Conservation (phyloP, 35 echinoderm and acorn worm species). For the Nesometra sesokonis region DNA sequence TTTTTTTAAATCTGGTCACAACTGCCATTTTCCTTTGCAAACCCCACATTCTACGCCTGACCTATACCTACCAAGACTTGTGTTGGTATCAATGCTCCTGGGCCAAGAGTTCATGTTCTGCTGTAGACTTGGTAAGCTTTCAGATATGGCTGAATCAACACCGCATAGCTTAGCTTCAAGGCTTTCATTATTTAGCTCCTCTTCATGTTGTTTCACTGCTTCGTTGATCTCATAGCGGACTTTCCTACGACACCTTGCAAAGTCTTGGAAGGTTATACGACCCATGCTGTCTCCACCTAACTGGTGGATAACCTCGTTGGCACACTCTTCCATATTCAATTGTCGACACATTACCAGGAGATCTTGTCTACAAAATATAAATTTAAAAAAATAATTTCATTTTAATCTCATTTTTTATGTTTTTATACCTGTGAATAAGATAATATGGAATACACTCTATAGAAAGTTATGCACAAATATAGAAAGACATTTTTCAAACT, state of each 20-base stretch:
- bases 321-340: slow-evolving; percentile 54
- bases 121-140: slow-evolving; percentile 37
- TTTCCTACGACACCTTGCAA: slow-evolving; percentile 39
- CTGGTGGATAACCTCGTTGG: slow-evolving; percentile 56
- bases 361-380: slow-evolving; percentile 40
- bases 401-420: neutral
- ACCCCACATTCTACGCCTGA: neutral
- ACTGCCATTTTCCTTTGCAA: too few relatives aligned
- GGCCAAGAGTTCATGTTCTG: slow-evolving; percentile 50
- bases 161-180: neutral
- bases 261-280: slow-evolving; percentile 53
- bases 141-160: slow-evolving; percentile 30
- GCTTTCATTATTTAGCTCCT: neutral
- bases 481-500: too few relatives aligned
- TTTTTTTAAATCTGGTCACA: too few relatives aligned
- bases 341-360: slow-evolving; percentile 50
- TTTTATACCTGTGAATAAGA: neutral
- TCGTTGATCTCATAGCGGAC: slow-evolving; percentile 33
- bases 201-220: neutral
- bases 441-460: too few relatives aligned
- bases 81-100: slow-evolving; percentile 54
- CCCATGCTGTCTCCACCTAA: slow-evolving; percentile 40
- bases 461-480: too few relatives aligned
- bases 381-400: neutral
- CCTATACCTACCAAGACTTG: slow-evolving; percentile 11